These are phyloP conservation scores for Nymphicus hollandicus DNA, from an alignment of 2,113 vertebrate species.

Conservation along the genomic window DNA sequence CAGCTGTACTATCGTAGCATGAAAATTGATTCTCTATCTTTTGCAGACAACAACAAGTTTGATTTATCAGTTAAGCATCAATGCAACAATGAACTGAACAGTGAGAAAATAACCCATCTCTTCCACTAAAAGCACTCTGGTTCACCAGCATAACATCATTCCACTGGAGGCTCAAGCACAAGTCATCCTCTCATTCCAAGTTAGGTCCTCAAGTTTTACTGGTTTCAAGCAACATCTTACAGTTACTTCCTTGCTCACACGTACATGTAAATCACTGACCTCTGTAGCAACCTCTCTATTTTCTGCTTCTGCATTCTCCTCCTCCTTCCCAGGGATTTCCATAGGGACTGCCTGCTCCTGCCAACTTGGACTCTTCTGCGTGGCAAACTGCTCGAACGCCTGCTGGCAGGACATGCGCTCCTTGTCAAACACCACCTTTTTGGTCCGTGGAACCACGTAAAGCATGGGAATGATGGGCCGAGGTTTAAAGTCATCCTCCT, in stretches of 20 bases:
- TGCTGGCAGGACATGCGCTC: constrained; percentile 79
- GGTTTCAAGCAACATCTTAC: no score
- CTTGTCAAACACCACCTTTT: constrained; percentile 61
- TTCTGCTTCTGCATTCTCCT: constrained; percentile 6
- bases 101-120: background rate
- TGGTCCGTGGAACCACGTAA: constrained; percentile 73
- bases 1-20: background rate
- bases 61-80: background rate
- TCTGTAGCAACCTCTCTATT: background rate
- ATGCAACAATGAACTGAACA: background rate
- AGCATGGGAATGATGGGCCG: constrained; percentile 79
- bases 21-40: background rate
- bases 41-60: background rate
- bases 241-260: no score
- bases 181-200: background rate
- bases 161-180: background rate
- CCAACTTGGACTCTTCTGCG: constrained; percentile 23
- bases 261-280: constrained; percentile 44
- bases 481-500: constrained; percentile 59
- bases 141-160: background rate
- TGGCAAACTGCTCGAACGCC: constrained; percentile 80
- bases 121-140: background rate
- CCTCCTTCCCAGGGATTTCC: constrained; percentile 33
- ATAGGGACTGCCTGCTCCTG: background rate
- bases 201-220: background rate